Evolutionary conservation across 2,888 invertebrate species (phyloP).

Genomic region (Synergus umbraculus): DNA sequence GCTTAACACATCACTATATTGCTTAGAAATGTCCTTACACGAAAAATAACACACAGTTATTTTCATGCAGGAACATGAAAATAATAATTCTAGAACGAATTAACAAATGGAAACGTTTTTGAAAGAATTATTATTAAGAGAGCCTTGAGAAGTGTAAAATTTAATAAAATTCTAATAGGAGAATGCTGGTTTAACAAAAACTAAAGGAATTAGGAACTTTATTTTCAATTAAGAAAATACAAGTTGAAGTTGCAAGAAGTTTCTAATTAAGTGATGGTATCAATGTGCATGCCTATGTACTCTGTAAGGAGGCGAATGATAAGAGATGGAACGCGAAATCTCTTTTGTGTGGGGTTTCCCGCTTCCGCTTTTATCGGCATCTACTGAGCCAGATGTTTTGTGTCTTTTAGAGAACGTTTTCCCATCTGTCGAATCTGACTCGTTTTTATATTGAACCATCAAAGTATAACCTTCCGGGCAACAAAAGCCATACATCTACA

Average conservation of each 20-base stretch:
- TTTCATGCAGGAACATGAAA: too few species aligned
- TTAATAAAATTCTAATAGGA: too few species aligned
- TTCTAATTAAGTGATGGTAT: neutral
- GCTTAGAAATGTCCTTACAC: too few species aligned
- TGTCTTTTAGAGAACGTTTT: constrained; percentile 20
- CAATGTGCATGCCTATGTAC: neutral
- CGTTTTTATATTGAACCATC: constrained; percentile 9
- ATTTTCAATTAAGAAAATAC: neutral
- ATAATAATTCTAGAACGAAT: too few species aligned
- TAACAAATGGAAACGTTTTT: too few species aligned
- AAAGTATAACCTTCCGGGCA: constrained; percentile 7
- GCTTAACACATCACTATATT: too few species aligned
- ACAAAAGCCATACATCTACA: neutral
- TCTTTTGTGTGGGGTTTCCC: constrained; percentile 25
- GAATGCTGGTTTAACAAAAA: neutral
- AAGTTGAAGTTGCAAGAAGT: neutral
- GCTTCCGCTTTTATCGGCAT: constrained; percentile 29
- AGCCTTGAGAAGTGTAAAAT: too few species aligned
- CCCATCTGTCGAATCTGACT: constrained; percentile 35
- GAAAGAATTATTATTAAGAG: too few species aligned
- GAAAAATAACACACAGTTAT: too few species aligned
- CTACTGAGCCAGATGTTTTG: constrained; percentile 22
- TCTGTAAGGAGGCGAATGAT: neutral
- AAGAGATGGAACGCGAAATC: constrained; percentile 34
- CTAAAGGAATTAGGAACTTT: constrained; percentile 58